Evolutionary conservation across 2,888 invertebrate genomes (phyloP).

Genomic region (Deilephila porcellus): DNA sequence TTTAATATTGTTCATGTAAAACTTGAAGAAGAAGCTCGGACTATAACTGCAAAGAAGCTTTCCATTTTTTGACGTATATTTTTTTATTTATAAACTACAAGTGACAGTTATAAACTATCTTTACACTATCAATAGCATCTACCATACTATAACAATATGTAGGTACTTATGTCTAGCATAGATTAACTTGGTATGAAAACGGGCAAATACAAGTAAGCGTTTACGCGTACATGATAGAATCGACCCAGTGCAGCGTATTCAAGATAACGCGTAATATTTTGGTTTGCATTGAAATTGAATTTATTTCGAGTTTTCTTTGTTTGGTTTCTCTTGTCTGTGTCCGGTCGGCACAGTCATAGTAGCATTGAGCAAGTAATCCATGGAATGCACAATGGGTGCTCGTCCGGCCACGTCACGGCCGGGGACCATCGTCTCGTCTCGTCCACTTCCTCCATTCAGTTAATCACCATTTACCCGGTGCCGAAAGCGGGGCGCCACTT

Average conservation of each 20-base stretch:
- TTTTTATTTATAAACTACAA: too few species aligned
- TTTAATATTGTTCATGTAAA: too few species aligned
- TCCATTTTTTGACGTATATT: too few species aligned
- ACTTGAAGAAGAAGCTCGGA: too few species aligned
- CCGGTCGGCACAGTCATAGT: not conserved
- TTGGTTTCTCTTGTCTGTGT: not conserved
- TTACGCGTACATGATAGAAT: not conserved
- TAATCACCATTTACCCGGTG: constrained; percentile 50
- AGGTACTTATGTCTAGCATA: not conserved
- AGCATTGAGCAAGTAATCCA: not conserved
- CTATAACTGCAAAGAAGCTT: too few species aligned
- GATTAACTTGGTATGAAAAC: too few species aligned
- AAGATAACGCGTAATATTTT: not conserved
- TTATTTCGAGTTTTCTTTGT: not conserved
- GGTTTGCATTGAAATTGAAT: not conserved
- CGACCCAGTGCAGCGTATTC: not conserved
- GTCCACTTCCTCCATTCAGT: constrained; percentile 64
- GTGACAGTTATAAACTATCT: too few species aligned
- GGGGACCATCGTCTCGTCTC: constrained; percentile 54
- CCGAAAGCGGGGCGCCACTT: constrained; percentile 7
- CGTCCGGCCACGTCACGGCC: constrained; percentile 59
- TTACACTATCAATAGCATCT: not conserved
- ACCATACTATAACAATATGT: not conserved
- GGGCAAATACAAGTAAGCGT: not conserved
- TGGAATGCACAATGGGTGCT: constrained; percentile 53